phyloP scores from a whole-genome alignment of 2,797 vertebrate genomes.

The Anabacerthia variegaticeps region DNA sequence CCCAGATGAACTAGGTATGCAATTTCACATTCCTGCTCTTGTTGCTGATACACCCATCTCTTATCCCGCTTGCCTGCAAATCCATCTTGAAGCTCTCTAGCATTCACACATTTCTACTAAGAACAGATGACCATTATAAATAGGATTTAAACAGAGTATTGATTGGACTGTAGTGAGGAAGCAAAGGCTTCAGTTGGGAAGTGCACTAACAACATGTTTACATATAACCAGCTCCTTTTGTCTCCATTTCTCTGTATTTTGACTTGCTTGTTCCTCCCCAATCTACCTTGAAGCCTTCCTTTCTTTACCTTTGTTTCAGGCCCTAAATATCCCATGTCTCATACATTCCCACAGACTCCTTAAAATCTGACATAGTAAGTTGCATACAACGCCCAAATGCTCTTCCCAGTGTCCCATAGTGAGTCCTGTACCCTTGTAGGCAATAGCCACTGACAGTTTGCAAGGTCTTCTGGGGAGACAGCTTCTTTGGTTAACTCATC shows the following conservation, averaged over 20 bases:
- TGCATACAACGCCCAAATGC: background rate
- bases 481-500: background rate
- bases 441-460: background rate
- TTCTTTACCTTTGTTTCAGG: background rate
- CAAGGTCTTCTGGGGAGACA: background rate
- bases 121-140: background rate
- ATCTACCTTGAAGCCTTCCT: background rate
- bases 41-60: background rate
- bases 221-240: background rate
- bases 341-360: background rate
- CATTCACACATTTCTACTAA: background rate
- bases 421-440: background rate
- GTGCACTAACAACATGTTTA: background rate
- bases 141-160: background rate
- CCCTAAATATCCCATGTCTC: background rate
- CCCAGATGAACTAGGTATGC: fast-evolving
- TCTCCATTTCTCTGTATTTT: background rate
- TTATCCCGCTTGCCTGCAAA: background rate
- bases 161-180: background rate
- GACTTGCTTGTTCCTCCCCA: background rate
- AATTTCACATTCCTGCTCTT: background rate
- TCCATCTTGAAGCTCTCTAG: background rate
- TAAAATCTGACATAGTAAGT: background rate
- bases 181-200: background rate
- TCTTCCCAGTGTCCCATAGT: background rate